Evolutionary conservation across 2,797 vertebrate genomes (phyloP), one percentile per base, ranked within the genome.

Genomic region (Cirrhinus mrigala): DNA sequence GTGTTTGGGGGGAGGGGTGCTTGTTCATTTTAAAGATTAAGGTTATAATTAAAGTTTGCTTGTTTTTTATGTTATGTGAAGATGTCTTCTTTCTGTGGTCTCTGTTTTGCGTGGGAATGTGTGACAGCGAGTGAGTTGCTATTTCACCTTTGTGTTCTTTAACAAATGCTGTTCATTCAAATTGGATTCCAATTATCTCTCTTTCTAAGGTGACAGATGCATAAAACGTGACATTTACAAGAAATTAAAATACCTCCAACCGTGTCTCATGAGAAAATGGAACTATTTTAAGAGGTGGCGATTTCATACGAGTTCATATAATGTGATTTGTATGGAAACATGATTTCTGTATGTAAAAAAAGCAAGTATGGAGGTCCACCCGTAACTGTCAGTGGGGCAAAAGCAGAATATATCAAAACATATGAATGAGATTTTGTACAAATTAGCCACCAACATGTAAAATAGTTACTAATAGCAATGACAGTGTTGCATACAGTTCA

Each of bases 31-130:
- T 91, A 93, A 93, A 90, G 89, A 93, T 91, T 90, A 91, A 93
- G 89, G 88, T 92, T 91, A 90, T 90, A 90, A 94, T 92, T 95
- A 94, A 95, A 95, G 87, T 92, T 93, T 90, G 92, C 93, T 94
- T 88, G 60, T 83, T 87, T 90, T 88, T 92, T 29, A 93, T 91
- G 91, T 94, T 81, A 89, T 71, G 62, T 89, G 48, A 58, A 29
- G 2, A 14, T 71, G 90, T 64, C 87, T 66, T 83, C 3, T 74
- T 22, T n/a, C 22, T 80, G 20, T 75, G 33, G n/a, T 48, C 37
- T 76, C n/a, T 62, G 20, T 27, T 69, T 50, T 68, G 4, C 29
- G 71, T 69, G 52, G 18, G 18, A 16, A n/a, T 48, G 71, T 60
- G 29, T 89, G 11, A 50, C 15, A 9, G 11, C 14, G 4, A 79